Evolutionary conservation across 2,888 invertebrate species (phyloP).

Genomic region (Phaonia tiefii): DNA sequence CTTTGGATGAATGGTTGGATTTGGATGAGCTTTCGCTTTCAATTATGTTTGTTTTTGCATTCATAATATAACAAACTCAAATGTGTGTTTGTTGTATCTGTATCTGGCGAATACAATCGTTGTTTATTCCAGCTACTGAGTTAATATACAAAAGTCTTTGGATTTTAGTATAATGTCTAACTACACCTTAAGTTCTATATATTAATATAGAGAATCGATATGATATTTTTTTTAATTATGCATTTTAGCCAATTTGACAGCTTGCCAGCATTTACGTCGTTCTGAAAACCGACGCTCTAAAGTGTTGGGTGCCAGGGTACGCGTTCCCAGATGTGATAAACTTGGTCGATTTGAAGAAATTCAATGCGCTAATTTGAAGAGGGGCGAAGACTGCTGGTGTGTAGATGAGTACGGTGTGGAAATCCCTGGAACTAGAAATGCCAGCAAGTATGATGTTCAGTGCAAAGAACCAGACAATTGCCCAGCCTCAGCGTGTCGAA

Average conservation of each 20-base stretch:
- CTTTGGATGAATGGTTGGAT: not conserved
- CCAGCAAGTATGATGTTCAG: conserved; percentile 72
- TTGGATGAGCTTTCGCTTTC: conserved; percentile 60
- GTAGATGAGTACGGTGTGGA: conserved; percentile 90
- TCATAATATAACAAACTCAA: too few species aligned
- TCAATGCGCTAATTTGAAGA: conserved; percentile 87
- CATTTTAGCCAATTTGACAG: conserved; percentile 79
- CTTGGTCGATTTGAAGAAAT: conserved; percentile 88
- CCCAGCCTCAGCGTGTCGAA: conserved; percentile 90
- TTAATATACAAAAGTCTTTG: too few species aligned
- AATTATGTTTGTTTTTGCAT: conserved; percentile 45
- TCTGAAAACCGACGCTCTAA: conserved; percentile 85
- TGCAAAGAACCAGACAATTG: conserved; percentile 84
- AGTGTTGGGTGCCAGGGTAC: conserved; percentile 81
- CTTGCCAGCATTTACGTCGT: conserved; percentile 85
- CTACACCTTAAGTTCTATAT: not conserved
- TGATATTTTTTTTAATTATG: too few species aligned
- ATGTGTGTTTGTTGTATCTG: too few species aligned
- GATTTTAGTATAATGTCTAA: not conserved
- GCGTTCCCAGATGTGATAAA: conserved; percentile 87
- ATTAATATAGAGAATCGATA: too few species aligned
- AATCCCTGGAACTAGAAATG: conserved; percentile 86
- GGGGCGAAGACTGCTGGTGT: conserved; percentile 89
- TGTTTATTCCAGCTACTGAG: too few species aligned
- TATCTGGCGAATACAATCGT: too few species aligned